Evolutionary conservation across 1,140 invertebrate genomes (phyloP).

Genomic region (Orchestia grillus): DNA sequence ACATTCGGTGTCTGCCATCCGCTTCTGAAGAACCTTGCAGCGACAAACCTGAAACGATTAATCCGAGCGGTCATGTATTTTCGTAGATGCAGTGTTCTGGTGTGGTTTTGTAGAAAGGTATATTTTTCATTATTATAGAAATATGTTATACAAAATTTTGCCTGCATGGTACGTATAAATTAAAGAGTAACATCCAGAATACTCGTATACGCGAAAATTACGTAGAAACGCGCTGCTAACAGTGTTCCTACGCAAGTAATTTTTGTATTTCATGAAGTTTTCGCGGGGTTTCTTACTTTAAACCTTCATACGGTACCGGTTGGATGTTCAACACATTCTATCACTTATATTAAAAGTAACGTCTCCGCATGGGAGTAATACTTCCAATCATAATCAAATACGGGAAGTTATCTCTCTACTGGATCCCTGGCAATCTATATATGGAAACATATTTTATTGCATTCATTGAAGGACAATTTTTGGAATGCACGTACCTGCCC

Average conservation of each 20-base stretch:
- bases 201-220: not conserved
- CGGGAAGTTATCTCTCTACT: not conserved
- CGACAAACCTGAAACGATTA: not conserved
- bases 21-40: not conserved
- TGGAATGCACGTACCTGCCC: too few species aligned
- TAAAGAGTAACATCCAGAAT: too few species aligned
- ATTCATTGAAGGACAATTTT: too few species aligned
- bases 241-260: not conserved
- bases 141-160: too few species aligned
- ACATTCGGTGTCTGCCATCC: not conserved
- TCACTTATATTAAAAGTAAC: not conserved
- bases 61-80: not conserved
- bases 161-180: too few species aligned
- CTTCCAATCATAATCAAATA: not conserved
- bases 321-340: not conserved
- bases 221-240: not conserved
- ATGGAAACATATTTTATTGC: too few species aligned
- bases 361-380: not conserved
- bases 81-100: not conserved
- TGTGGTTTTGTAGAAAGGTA: not conserved
- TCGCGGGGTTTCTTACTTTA: not conserved
- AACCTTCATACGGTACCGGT: not conserved
- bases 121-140: too few species aligned
- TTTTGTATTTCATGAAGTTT: not conserved
- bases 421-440: too few species aligned